Percentiles rank a stretch among this genome's conserved stretches.
Conservation (phyloP, 2,888 invertebrate genomes). For the Bugulina stolonifera region DNA sequence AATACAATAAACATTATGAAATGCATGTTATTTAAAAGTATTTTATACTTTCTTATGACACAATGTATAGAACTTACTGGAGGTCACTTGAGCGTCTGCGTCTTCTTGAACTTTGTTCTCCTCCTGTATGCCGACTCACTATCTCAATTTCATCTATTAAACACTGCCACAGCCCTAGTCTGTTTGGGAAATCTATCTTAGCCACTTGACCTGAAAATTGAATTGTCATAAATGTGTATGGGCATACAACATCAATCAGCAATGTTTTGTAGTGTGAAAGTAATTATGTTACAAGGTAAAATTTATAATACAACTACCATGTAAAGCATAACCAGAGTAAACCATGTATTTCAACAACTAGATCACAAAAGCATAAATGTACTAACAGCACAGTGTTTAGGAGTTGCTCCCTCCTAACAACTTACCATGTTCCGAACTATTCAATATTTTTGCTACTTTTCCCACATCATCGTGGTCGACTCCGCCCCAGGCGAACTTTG, state of each 20-base stretch:
- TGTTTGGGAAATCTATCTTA: conserved; percentile 22
- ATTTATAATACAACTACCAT: too few relatives aligned
- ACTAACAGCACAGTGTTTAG: background rate
- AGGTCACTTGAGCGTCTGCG: background rate
- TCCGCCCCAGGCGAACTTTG: conserved; percentile 24
- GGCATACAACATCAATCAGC: background rate
- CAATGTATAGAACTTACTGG: background rate
- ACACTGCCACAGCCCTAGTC: conserved; percentile 22
- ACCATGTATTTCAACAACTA: too few relatives aligned
- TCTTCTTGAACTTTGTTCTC: background rate
- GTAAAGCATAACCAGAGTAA: too few relatives aligned
- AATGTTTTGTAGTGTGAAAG: too few relatives aligned
- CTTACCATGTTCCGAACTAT: conserved; percentile 18
- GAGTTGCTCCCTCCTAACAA: background rate
- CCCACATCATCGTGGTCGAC: conserved; percentile 21
- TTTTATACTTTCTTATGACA: too few relatives aligned
- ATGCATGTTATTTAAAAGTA: too few relatives aligned
- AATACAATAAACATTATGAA: too few relatives aligned
- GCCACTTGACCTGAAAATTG: conserved; percentile 20
- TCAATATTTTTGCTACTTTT: conserved; percentile 13
- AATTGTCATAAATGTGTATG: background rate
- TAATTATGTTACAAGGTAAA: too few relatives aligned
- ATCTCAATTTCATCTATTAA: conserved; percentile 4
- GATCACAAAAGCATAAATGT: background rate
- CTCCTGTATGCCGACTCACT: conserved; percentile 1